These are phyloP conservation scores for Sinotaia quadrata DNA, from an alignment of 2,888 invertebrate species.

Conservation along the genomic window DNA sequence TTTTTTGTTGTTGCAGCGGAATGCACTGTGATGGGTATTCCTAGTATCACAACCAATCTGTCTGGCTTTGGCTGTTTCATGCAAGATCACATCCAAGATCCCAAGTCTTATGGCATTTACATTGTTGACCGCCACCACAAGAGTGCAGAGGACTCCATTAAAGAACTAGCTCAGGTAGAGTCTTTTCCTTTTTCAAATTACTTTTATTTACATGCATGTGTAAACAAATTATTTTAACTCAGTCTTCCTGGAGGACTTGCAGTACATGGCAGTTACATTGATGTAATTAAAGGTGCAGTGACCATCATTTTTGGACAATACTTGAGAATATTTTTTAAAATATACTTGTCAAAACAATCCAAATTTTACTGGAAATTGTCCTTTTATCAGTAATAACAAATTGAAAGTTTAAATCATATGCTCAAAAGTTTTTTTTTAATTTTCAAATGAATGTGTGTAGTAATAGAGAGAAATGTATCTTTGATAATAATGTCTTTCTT, in stretches of 20 bases:
- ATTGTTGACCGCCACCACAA: conserved; percentile 95
- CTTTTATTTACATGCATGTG: neutral
- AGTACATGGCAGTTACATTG: neutral
- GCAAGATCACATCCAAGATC: conserved; percentile 97
- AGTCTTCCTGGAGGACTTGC: neutral
- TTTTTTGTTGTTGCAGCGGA: conserved; percentile 79
- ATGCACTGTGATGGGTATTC: conserved; percentile 99
- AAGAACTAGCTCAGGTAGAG: conserved; percentile 80
- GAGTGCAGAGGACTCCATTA: conserved; percentile 89
- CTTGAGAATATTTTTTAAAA: too few species aligned
- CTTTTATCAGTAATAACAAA: too few species aligned
- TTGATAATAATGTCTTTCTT: too few species aligned
- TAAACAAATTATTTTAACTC: neutral
- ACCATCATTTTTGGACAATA: neutral
- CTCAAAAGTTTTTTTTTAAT: too few species aligned
- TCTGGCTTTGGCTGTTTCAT: conserved; percentile 99
- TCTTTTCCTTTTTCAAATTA: too few species aligned
- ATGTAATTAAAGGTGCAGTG: neutral
- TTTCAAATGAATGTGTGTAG: too few species aligned
- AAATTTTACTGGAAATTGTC: too few species aligned
- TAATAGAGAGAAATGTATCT: too few species aligned
- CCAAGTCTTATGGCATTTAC: conserved; percentile 98
- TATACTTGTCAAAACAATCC: too few species aligned
- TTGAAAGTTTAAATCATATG: too few species aligned
- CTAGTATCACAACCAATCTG: conserved; percentile 96